Percentiles rank a stretch among this genome's conserved stretches.
Conservation (phyloP, 2,888 invertebrate species). For the Acleris laterana region DNA sequence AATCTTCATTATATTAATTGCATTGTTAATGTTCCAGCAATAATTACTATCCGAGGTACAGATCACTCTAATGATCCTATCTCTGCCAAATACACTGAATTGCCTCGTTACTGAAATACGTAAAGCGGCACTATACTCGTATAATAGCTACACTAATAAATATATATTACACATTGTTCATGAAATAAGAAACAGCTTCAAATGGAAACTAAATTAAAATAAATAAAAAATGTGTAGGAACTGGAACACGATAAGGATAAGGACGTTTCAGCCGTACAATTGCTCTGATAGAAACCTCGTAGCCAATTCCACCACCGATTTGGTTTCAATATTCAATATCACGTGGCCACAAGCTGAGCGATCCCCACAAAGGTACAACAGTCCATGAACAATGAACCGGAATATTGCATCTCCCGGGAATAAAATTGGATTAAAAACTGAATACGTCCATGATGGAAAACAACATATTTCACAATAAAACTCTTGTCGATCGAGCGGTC, state of each 20-base stretch:
- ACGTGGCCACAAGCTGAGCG: background rate
- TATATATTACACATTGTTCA: background rate
- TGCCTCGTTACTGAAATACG: background rate
- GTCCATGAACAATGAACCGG: background rate
- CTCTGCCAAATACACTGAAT: slow-evolving; percentile 20
- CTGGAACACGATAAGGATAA: too few species aligned
- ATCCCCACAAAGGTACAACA: background rate
- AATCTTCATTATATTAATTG: slow-evolving; percentile 15
- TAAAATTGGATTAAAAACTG: slow-evolving; percentile 8
- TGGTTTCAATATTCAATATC: slow-evolving; percentile 8
- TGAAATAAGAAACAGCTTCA: too few species aligned
- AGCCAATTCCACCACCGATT: background rate
- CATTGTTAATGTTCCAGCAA: slow-evolving; percentile 7
- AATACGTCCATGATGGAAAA: slow-evolving; percentile 72
- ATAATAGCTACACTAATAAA: background rate
- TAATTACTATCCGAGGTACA: slow-evolving; percentile 15
- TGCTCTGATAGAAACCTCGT: background rate
- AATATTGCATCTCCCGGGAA: background rate
- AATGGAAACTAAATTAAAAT: too few species aligned
- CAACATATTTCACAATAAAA: slow-evolving; percentile 74
- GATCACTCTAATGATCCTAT: slow-evolving; percentile 20
- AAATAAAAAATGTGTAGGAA: too few species aligned
- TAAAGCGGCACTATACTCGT: background rate
- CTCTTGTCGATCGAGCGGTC: slow-evolving; percentile 70
- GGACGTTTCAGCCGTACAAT: too few species aligned